Evolutionary conservation across 2,797 vertebrate genomes (phyloP).

Genomic region (Champsocephalus gunnari): DNA sequence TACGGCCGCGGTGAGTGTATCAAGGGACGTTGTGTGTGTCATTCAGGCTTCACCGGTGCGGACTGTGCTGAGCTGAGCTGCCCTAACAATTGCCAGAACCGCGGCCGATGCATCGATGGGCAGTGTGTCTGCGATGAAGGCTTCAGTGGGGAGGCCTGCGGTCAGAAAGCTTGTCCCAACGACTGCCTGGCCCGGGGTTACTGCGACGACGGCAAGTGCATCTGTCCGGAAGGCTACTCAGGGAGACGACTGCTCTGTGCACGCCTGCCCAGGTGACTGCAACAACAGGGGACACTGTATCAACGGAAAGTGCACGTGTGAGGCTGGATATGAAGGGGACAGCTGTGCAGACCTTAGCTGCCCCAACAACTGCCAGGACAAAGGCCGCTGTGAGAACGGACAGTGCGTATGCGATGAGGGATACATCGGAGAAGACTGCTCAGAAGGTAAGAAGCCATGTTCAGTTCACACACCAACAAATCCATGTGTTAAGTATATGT

Average conservation of each 20-base stretch:
- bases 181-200: conserved; percentile 86
- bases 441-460: conserved; percentile 76
- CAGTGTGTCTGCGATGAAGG: conserved; percentile 89
- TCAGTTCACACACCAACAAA: neutral
- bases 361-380: conserved; percentile 84
- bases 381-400: conserved; percentile 78
- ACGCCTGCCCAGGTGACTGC: conserved; percentile 86
- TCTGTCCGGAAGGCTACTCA: conserved; percentile 84
- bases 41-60: conserved; percentile 78
- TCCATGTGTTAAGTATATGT: conserved; percentile 37
- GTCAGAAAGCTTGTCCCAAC: conserved; percentile 85
- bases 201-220: conserved; percentile 82
- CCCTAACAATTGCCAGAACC: conserved; percentile 84
- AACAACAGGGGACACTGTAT: conserved; percentile 86
- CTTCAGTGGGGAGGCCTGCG: conserved; percentile 87
- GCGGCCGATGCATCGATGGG: conserved; percentile 87
- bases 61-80: conserved; percentile 90
- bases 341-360: conserved; percentile 86
- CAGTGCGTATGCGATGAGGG: conserved; percentile 88
- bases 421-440: conserved; percentile 88
- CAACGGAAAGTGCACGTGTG: conserved; percentile 87
- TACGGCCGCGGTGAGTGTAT: conserved; percentile 85
- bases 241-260: conserved; percentile 89
- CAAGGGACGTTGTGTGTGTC: conserved; percentile 86
- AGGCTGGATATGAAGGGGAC: conserved; percentile 84